Conservation (phyloP, 2,113 vertebrate genomes). For the Syngnathoides biaculeatus region DNA sequence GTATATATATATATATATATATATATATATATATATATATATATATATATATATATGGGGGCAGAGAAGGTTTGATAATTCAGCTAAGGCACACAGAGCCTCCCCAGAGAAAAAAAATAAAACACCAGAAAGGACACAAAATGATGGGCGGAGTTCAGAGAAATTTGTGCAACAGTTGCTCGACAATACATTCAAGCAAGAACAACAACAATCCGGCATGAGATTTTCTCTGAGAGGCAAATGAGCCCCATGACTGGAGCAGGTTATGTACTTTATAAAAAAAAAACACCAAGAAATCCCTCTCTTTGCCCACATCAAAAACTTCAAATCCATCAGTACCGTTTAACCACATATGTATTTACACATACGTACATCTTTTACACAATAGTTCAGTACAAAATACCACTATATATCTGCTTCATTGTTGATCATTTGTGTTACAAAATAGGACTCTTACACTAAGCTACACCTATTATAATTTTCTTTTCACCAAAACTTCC, state of each 20-base stretch:
- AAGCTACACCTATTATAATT: constrained; percentile 52
- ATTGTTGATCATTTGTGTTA: constrained; percentile 78
- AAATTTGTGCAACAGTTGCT: constrained; percentile 85
- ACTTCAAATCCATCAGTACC: constrained; percentile 38
- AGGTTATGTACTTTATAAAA: constrained; percentile 74
- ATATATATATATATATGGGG: constrained; percentile 69
- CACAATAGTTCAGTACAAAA: constrained; percentile 78
- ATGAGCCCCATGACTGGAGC: constrained; percentile 57
- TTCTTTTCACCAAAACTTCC: constrained; percentile 42
- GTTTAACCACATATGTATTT: constrained; percentile 65
- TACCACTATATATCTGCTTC: constrained; percentile 75
- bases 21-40: too few relatives aligned
- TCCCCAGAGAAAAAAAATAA: constrained; percentile 53
- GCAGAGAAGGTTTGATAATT: constrained; percentile 78
- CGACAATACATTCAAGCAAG: constrained; percentile 87
- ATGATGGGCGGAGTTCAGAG: constrained; percentile 71
- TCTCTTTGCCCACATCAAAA: constrained; percentile 43
- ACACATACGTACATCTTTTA: constrained; percentile 64
- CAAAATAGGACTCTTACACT: constrained; percentile 84
- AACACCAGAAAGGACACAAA: constrained; percentile 5
- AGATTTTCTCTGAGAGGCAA: constrained; percentile 75
- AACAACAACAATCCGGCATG: constrained; percentile 81
- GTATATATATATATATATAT: neutral
- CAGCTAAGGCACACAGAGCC: constrained; percentile 94
- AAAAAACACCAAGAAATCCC: constrained; percentile 52